Percentiles rank a stretch among this genome's conserved stretches.
phyloP scores from a whole-genome alignment of 1,140 invertebrate genomes.

The Schmidtea mediterranea region DNA sequence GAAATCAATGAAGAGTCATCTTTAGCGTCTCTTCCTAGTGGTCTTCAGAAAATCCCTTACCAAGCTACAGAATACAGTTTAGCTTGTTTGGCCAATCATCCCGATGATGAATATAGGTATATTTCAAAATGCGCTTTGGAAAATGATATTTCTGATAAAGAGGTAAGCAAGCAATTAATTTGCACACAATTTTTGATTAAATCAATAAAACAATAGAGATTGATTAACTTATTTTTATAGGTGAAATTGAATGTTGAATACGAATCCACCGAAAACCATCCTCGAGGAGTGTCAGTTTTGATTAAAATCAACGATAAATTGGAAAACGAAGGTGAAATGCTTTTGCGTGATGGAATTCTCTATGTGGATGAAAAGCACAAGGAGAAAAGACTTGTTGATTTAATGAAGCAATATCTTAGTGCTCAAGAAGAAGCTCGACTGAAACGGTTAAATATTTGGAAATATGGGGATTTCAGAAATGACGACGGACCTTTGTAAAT shows the following conservation, averaged over 20 bases:
- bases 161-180: neutral
- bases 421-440: neutral
- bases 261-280: too few relatives aligned
- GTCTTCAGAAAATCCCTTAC: neutral
- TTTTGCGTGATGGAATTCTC: slow-evolving; percentile 1
- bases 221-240: neutral
- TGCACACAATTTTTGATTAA: neutral
- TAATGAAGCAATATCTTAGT: neutral
- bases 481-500: neutral
- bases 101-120: neutral
- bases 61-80: neutral
- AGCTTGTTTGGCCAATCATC: neutral
- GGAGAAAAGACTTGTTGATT: neutral
- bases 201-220: neutral
- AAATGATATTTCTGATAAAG: neutral
- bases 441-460: neutral
- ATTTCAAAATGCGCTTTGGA: neutral
- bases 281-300: neutral
- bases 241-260: neutral
- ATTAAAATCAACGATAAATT: neutral
- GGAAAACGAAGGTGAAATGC: neutral
- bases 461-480: neutral
- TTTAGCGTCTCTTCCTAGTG: neutral
- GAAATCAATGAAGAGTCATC: neutral
- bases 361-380: neutral